Evolutionary conservation across 2,113 vertebrate species (phyloP).

Genomic region (Shinisaurus crocodilurus): DNA sequence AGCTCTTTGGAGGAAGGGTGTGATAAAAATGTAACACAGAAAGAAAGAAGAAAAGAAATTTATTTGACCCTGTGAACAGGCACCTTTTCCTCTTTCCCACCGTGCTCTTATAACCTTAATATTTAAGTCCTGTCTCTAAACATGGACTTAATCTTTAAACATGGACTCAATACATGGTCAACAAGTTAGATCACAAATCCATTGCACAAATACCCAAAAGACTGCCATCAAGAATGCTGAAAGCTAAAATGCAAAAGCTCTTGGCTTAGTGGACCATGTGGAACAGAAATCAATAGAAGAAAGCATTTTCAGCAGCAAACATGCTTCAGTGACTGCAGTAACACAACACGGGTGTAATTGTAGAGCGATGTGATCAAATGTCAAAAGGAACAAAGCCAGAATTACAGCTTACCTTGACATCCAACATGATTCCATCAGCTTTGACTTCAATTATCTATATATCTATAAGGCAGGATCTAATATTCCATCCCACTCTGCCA

Average conservation of each 20-base stretch:
- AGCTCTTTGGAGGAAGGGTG: background rate
- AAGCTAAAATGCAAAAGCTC: conserved; percentile 23
- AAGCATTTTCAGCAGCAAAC: conserved; percentile 39
- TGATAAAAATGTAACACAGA: background rate
- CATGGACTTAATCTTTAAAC: no score
- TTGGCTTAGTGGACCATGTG: conserved; percentile 30
- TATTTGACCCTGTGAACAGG: background rate
- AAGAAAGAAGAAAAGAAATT: background rate
- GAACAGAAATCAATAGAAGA: conserved; percentile 34
- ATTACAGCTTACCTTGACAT: conserved; percentile 4
- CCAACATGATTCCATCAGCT: conserved; percentile 41
- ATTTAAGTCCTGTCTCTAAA: conserved; percentile 47
- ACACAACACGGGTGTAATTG: conserved; percentile 30
- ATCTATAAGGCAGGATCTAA: background rate
- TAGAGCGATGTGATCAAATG: conserved; percentile 40
- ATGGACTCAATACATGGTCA: no score
- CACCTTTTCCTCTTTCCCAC: background rate
- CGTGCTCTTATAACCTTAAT: conserved; percentile 18
- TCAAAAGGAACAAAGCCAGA: conserved; percentile 14
- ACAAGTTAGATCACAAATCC: background rate
- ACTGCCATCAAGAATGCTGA: background rate
- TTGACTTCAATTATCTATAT: conserved; percentile 13
- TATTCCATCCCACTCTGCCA: background rate
- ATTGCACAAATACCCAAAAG: background rate
- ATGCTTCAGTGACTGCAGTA: background rate